Conservation (phyloP, 1,140 invertebrate species). For the Atta colombica region DNA sequence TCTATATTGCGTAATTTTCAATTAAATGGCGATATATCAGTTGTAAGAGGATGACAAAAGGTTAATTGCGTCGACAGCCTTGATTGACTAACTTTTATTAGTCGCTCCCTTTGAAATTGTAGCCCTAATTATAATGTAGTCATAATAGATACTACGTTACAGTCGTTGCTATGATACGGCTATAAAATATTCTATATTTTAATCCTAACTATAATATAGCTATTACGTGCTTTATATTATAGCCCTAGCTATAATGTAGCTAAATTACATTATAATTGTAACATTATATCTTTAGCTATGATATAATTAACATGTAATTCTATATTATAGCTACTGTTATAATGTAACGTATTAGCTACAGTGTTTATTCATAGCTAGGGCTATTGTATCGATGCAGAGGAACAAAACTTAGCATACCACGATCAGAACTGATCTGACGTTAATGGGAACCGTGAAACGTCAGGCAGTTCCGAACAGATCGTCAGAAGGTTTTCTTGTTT, state of each 20-base stretch:
- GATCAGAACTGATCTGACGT: constrained; percentile 20
- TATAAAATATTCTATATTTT: constrained; percentile 47
- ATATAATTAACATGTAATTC: constrained; percentile 6
- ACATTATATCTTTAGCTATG: constrained; percentile 19
- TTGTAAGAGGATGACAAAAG: constrained; percentile 27
- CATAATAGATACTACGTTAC: background rate
- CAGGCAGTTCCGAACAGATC: background rate
- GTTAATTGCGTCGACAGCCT: background rate
- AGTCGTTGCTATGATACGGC: constrained; percentile 27
- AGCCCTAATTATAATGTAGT: constrained; percentile 35
- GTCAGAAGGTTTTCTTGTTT: background rate
- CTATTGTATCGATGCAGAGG: constrained; percentile 20
- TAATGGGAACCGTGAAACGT: background rate
- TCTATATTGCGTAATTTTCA: background rate
- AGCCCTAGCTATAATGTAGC: constrained; percentile 14
- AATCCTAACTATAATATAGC: constrained; percentile 20
- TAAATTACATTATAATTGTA: background rate
- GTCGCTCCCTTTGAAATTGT: constrained; percentile 27
- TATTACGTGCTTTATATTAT: constrained; percentile 27
- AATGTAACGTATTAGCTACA: background rate
- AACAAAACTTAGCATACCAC: constrained; percentile 38
- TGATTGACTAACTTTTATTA: constrained; percentile 38
- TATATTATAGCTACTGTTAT: constrained; percentile 30
- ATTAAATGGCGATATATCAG: constrained; percentile 32
- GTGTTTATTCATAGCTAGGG: constrained; percentile 24